Evolutionary conservation across 2,888 invertebrate genomes (phyloP).

Genomic region (Cheilosia pagana): DNA sequence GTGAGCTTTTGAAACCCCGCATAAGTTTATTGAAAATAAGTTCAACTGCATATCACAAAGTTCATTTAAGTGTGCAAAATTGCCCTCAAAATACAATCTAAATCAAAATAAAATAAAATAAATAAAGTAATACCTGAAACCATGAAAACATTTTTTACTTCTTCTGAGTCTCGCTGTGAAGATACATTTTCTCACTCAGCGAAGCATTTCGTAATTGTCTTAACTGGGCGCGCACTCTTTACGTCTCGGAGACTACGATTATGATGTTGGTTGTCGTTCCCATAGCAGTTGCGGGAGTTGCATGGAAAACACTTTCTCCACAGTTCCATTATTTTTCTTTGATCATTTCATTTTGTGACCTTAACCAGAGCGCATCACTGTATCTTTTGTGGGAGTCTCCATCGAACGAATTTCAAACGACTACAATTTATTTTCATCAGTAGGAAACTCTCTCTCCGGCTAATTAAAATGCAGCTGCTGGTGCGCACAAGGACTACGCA

Average conservation of each 20-base stretch:
- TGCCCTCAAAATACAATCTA: slow-evolving; percentile 22
- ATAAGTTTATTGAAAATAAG: neutral
- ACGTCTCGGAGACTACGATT: slow-evolving; percentile 69
- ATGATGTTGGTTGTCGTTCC: slow-evolving; percentile 63
- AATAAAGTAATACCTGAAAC: slow-evolving; percentile 49
- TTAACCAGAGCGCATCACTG: slow-evolving; percentile 73
- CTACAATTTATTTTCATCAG: slow-evolving; percentile 1
- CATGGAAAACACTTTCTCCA: slow-evolving; percentile 74
- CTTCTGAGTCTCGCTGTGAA: slow-evolving; percentile 29
- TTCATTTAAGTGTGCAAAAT: slow-evolving; percentile 23
- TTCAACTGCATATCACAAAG: slow-evolving; percentile 9
- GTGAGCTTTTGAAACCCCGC: neutral
- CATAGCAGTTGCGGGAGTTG: slow-evolving; percentile 66
- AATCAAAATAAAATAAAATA: slow-evolving; percentile 24
- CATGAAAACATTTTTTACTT: slow-evolving; percentile 42
- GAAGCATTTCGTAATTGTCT: slow-evolving; percentile 75
- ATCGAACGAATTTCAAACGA: neutral
- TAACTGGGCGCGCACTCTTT: slow-evolving; percentile 65
- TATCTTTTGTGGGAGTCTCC: slow-evolving; percentile 40
- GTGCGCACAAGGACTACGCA: slow-evolving; percentile 40
- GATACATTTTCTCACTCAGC: slow-evolving; percentile 72
- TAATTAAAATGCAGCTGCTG: slow-evolving; percentile 45
- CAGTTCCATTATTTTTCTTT: slow-evolving; percentile 64
- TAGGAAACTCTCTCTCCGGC: slow-evolving; percentile 47
- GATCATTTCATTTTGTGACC: slow-evolving; percentile 73